Evolutionary conservation across 2,113 vertebrate species (phyloP), one percentile per base, ranked within the genome.

Genomic region (Daboia siamensis): DNA sequence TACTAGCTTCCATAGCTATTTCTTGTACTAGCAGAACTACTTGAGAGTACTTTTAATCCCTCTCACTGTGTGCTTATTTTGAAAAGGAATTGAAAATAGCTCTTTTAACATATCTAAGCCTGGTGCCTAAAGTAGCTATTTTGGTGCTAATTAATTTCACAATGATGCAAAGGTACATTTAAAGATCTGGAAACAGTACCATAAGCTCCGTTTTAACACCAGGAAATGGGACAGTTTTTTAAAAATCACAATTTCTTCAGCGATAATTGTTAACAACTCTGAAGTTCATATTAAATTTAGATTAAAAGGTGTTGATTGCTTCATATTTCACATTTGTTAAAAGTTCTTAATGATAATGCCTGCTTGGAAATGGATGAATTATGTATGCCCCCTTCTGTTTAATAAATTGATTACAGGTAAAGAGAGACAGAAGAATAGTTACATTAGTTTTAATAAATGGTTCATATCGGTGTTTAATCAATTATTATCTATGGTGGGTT

Each of bases 51-150:
- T 87, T 44, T 39, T 93, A 93, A 80, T 51, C 3, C 24, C 3
- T 93, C 48, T 74, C 0, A 0, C 17, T 39, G 2, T 90, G 11
- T 64, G 46, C 56, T 88, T 64, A 86, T 89, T 93, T 86, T 24
- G 89, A 55, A 9, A 90, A 6, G 52, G 64, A 20, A 59, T 93
- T 57, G 90, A 95, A 94, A 95, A 94, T 12, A 69, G 9, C 87
- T 1, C 0, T 93, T 95, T 93, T 92, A 33, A 20, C 51, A 51
- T 94, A 93, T 94, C 59, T 90, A 56, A 94, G 69, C 20, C 59
- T 91, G 1, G 23, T 93, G 2, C 8, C 88, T 91, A 20, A 90
- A 93, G 29, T 84, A 91, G 57, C 93, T 33, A 5, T 46, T 80
- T 39, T 59, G 15, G 54, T 69, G 29, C 13, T 89, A 91, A 86